These are phyloP conservation scores for Hipposideros armiger DNA, from an alignment of 2,113 vertebrate genomes.

Conservation along the genomic window DNA sequence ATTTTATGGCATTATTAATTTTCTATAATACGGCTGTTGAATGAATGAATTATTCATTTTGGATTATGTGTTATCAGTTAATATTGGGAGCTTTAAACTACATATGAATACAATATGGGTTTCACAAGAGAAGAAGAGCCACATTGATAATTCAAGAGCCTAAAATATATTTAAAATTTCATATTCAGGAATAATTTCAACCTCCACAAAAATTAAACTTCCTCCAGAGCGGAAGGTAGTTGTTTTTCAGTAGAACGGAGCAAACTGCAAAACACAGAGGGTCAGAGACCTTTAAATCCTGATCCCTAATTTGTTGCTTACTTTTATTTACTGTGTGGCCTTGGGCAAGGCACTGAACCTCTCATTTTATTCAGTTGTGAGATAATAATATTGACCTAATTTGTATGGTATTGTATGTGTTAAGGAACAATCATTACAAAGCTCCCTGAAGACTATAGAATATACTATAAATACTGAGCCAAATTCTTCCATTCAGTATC, in stretches of 20 bases:
- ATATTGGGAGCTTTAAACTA: constrained; percentile 66
- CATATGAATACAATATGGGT: constrained; percentile 40
- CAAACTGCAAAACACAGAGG: not conserved
- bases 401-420: not conserved
- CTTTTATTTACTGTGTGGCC: not conserved
- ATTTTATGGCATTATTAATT: constrained; percentile 65
- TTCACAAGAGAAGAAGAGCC: constrained; percentile 31
- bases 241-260: not conserved
- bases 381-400: not conserved
- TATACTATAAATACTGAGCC: not conserved
- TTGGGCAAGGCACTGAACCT: not conserved
- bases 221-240: not conserved
- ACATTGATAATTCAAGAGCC: constrained; percentile 50
- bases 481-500: not conserved
- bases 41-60: constrained; percentile 76
- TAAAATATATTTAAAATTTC: constrained; percentile 53
- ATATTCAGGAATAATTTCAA: constrained; percentile 54
- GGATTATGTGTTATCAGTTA: constrained; percentile 61
- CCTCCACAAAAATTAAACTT: constrained; percentile 52
- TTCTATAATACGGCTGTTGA: constrained; percentile 54
- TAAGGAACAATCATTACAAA: not conserved
- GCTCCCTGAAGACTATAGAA: not conserved
- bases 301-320: not conserved
- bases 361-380: not conserved
- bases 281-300: not conserved